Evolutionary conservation across 2,888 invertebrate species (phyloP), one percentile per base, ranked within the genome.

Genomic region (Morpho deidamia): DNA sequence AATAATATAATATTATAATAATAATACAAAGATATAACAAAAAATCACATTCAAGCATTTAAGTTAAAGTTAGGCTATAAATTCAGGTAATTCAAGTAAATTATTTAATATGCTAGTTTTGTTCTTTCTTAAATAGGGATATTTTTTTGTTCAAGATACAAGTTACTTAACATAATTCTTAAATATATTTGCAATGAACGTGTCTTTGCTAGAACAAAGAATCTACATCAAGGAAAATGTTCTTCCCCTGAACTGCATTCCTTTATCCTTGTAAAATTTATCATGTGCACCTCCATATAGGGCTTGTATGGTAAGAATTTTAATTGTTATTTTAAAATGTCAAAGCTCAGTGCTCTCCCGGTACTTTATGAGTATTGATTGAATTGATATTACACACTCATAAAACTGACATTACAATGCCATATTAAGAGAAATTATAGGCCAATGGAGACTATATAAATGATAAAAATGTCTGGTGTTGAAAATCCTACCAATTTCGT

Each of bases 301-400:
- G n/a, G 49, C n/a, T 42, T 41, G 32, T 32, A 23, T 8, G 11
- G 14, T 49, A 33, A 8, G 9, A 8, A n/a, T 51, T 40, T 50
- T 50, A 23, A 54, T 50, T 42, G 35, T 7, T 10, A 35, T 48
- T 11, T 14, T 51, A 51, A 48, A 58, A 58, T 58, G 50, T 39
- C 55, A 49, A 46, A 11, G 39, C 42, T 49, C 47, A 51, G 34
- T 49, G 32, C 39, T 35, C 34, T 45, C 55, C 42, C 55, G 47
- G 58, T 49, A 44, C 38, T 42, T 23, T 42, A 10, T 12, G 14
- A 41, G 33, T 48, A 41, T 35, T 41, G 14, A 48, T 42, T 34
- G 41, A 14, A 14, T 41, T 41, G 11, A 49, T 49, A 49, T 34
- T 49, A 35, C 42, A 41, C 41, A 23, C 42, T 49, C 35, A 42